These are phyloP conservation scores for Chymomyza procnemis DNA, from an alignment of 2,888 invertebrate species.

Conservation along the genomic window DNA sequence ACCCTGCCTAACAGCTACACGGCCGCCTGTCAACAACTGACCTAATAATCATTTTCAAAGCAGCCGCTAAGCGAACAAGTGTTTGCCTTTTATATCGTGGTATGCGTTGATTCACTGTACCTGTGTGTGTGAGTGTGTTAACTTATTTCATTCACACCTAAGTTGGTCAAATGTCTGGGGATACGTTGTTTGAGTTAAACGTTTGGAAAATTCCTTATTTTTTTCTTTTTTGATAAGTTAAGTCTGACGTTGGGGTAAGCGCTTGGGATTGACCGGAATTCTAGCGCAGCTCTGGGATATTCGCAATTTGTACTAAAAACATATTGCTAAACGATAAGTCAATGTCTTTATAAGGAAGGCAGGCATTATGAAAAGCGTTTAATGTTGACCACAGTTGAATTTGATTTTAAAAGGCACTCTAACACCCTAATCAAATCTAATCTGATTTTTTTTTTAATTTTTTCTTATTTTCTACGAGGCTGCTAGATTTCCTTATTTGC, in stretches of 20 bases:
- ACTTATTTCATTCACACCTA: slow-evolving; percentile 27
- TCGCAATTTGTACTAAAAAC: no score
- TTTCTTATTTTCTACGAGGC: no score
- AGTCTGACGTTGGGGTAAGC: not conserved
- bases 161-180: slow-evolving; percentile 25
- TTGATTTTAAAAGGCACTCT: no score
- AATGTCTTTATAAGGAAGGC: no score
- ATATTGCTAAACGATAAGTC: no score
- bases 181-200: slow-evolving; percentile 10
- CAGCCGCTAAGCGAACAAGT: slow-evolving; percentile 29
- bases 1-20: not conserved
- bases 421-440: no score
- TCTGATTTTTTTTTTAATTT: no score
- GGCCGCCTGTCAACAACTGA: slow-evolving; percentile 48
- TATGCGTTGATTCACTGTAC: not conserved
- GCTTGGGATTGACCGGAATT: slow-evolving; percentile 4
- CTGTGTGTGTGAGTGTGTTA: not conserved
- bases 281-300: no score
- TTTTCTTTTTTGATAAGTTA: slow-evolving; percentile 7
- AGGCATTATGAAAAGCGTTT: no score
- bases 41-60: slow-evolving; percentile 65
- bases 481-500: no score
- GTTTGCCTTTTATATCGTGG: slow-evolving; percentile 21
- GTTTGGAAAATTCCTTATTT: slow-evolving; percentile 41
- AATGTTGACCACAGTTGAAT: no score